Evolutionary conservation across 2,888 invertebrate genomes (phyloP), one percentile per base, ranked within the genome.

Genomic region (Tinea trinotella): DNA sequence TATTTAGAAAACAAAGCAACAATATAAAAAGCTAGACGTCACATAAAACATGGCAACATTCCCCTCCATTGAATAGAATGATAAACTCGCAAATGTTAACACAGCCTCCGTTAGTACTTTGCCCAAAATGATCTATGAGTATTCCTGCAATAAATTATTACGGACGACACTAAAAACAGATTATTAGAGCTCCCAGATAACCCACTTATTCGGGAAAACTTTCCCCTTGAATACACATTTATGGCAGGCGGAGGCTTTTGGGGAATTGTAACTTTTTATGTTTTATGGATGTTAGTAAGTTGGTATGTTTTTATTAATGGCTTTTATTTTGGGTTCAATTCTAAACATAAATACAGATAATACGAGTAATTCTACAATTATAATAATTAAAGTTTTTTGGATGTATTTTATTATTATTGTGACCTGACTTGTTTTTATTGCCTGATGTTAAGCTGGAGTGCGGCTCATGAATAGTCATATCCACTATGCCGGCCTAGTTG

Each of bases 121-220:
- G 50, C 22, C 53, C 53, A 53, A 53, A 53, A 53, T 53, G 40
- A 53, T 53, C 40, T 40, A 53, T 53, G 53, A 15, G 9, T 12
- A 13, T 12, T 15, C 18, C 53, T 18, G 53, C 53, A 40, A 53
- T 53, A 53, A 53, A 53, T 53, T 53, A 53, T 36, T 53, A 40
- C 44, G 53, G 36, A 24, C 19, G 53, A 53, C 53, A 53, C 53
- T 36, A 53, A 53, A 53, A 53, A 53, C 53, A 53, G 53, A 53
- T 53, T 53, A 53, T 53, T 50, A 53, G 36, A 53, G 53, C 15
- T 22, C 52, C 48, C 46, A 52, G 48, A 44, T 54, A 55, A 52
- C 50, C 57, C 53, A 53, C 55, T 56, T 56, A 52, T 54, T 53
- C 13, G 24, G 50, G 24, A 24, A 50, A 50, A 24, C 10, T 50